phyloP scores from a whole-genome alignment of 2,113 vertebrate genomes.

The Spilogale gracilis region DNA sequence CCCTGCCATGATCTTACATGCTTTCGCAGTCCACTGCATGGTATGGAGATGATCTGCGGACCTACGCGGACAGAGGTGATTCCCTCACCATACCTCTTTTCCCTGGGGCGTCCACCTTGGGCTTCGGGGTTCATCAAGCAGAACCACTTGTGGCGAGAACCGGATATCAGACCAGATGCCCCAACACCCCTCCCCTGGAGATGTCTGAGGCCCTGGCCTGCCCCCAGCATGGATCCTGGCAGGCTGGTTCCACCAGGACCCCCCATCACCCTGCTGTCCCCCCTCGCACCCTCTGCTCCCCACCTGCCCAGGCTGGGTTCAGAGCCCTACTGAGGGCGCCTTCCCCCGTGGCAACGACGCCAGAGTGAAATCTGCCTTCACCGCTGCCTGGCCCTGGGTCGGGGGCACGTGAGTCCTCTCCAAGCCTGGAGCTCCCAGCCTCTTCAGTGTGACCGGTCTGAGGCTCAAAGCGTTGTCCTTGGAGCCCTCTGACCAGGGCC shows the following conservation, averaged over 20 bases:
- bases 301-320: neutral
- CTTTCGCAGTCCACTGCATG: neutral
- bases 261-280: no score
- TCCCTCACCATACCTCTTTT: neutral
- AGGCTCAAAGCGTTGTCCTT: neutral
- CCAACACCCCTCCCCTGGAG: no score
- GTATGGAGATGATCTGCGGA: neutral
- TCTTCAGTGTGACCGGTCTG: neutral
- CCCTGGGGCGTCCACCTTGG: neutral
- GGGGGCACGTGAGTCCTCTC: neutral
- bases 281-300: no score
- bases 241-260: neutral
- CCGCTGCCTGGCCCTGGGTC: neutral
- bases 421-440: neutral
- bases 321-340: neutral
- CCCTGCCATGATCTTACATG: neutral
- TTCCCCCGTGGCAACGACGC: neutral
- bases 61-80: neutral
- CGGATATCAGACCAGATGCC: no score
- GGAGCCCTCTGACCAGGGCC: no score
- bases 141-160: neutral
- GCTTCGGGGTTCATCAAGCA: neutral
- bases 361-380: neutral
- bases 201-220: neutral
- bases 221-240: neutral